These are phyloP conservation scores for Tridacna crocea DNA, from an alignment of 2,888 invertebrate genomes.

Conservation along the genomic window DNA sequence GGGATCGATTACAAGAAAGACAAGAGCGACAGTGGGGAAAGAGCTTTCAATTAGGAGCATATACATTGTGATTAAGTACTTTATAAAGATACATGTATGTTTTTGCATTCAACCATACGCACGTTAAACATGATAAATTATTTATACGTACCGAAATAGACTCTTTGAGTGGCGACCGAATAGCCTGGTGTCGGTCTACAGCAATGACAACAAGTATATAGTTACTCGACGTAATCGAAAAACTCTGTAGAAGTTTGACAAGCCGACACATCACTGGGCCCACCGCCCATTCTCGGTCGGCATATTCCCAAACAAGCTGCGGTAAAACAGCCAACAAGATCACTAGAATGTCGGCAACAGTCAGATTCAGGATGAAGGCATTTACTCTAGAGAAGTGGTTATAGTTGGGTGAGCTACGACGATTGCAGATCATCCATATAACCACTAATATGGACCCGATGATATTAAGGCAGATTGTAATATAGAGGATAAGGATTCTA, in stretches of 20 bases:
- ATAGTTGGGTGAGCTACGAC: conserved; percentile 71
- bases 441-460: conserved; percentile 79
- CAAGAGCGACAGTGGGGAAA: too few species aligned
- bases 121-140: too few species aligned
- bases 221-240: conserved; percentile 81
- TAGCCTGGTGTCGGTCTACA: conserved; percentile 83
- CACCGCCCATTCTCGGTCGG: conserved; percentile 79
- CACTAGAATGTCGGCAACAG: conserved; percentile 82
- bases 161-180: conserved; percentile 81
- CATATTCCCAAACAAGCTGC: conserved; percentile 82
- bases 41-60: too few species aligned
- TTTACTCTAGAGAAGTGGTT: conserved; percentile 80
- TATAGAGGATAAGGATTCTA: conserved; percentile 73
- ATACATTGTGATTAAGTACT: too few species aligned
- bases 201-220: conserved; percentile 83
- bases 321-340: conserved; percentile 79
- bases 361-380: conserved; percentile 82
- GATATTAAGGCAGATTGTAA: conserved; percentile 75
- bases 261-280: conserved; percentile 82
- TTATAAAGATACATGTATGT: too few species aligned
- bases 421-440: conserved; percentile 79
- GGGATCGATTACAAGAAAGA: too few species aligned
- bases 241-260: conserved; percentile 82
- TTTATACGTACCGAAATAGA: conserved; percentile 75
- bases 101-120: too few species aligned